Conservation (phyloP, 2,888 invertebrate species). For the Leucophora obtusa region DNA sequence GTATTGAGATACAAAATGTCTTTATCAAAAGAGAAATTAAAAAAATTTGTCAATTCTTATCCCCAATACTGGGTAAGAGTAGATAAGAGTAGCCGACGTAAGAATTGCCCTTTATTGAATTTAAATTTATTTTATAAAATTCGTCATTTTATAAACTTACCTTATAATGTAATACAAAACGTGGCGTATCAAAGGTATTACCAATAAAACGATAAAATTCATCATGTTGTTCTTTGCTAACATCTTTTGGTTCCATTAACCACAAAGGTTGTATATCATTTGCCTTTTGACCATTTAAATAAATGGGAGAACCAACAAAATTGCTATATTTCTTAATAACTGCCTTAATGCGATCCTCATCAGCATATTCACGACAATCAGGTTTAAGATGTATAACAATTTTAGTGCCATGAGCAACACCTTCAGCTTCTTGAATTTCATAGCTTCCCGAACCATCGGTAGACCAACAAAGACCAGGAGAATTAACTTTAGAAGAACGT, state of each 20-base stretch:
- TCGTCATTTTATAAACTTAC: too few relatives aligned
- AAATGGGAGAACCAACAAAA: slow-evolving; percentile 96
- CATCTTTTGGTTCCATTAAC: slow-evolving; percentile 94
- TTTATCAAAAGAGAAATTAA: too few relatives aligned
- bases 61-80: too few relatives aligned
- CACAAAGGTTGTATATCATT: slow-evolving; percentile 96
- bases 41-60: too few relatives aligned
- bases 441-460: slow-evolving; percentile 95
- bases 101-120: too few relatives aligned
- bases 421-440: slow-evolving; percentile 91
- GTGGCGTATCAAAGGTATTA: slow-evolving; percentile 91
- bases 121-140: too few relatives aligned
- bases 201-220: slow-evolving; percentile 95
- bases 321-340: slow-evolving; percentile 98
- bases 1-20: too few relatives aligned
- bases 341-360: slow-evolving; percentile 89
- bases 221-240: slow-evolving; percentile 90
- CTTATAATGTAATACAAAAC: slow-evolving; percentile 94
- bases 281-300: slow-evolving; percentile 91
- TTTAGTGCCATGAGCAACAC: slow-evolving; percentile 93
- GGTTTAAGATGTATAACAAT: slow-evolving; percentile 93
- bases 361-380: slow-evolving; percentile 92
- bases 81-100: too few relatives aligned
- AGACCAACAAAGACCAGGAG: slow-evolving; percentile 90
- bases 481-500: slow-evolving; percentile 83